Evolutionary conservation across 2,888 invertebrate genomes (phyloP), one percentile per base, ranked within the genome.

Genomic region (Belgica antarctica): DNA sequence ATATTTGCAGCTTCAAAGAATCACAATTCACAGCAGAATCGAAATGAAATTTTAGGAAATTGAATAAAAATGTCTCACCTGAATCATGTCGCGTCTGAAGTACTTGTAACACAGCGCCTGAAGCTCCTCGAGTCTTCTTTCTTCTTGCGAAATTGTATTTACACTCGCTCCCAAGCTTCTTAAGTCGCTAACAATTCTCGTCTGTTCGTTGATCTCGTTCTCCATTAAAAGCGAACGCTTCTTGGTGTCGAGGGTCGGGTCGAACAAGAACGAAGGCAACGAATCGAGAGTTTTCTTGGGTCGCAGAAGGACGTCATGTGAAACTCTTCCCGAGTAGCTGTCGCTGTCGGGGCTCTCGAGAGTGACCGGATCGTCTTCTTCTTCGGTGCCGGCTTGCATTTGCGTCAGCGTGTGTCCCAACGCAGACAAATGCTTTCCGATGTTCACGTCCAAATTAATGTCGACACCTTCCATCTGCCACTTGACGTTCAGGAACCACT

Each of bases 381-480:
- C 91, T 76, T 94, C 94, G 62, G 89, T 89, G 81, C 94, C 95
- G 0, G 96, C 95, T 59, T 98, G 82, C 85, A 95, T 94, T 47
- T 41, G 41, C 0, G 98, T 97, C 70, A 98, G 84, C 0, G 98
- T 98, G 78, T 96, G 93, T 0, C 96, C 96, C 36, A 98, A 82
- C 0, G 96, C 91, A 0, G 96, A 95, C 25, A 98, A 82, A 76
- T 96, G 93, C 78, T 97, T 96, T 68, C 98, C 98, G 52, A 99
- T 94, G 78, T 92, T 94, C 0, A 95, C 93, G 79, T 97, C 96
- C 70, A 97, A 81, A 78, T 97, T 95, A 73, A 97, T 95, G 77
- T 96, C 96, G 7, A 97, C 95, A 63, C 99, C 99, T 79, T 97
- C 94, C 99, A 99, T 99, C 81, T 97, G 92, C 96, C 98, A 98